A percentile compares a stretch with the other conserved stretches of the same genome.
Conservation (phyloP, 2,113 vertebrate species). For the Hippocampus mohnikei region DNA sequence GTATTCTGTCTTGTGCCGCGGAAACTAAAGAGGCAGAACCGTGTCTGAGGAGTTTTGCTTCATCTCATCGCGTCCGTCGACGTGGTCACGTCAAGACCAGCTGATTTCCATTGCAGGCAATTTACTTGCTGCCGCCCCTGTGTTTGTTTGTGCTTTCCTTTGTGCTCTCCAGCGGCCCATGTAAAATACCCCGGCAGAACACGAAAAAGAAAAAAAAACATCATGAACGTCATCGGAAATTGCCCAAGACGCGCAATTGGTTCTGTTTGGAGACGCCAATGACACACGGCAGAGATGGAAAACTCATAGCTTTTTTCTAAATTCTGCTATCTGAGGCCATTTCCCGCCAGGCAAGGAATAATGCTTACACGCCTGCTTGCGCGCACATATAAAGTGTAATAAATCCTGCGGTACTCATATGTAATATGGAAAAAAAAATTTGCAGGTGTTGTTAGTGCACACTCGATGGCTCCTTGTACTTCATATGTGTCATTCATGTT, state of each 20-base stretch:
- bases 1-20: constrained; percentile 41
- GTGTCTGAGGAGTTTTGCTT: constrained; percentile 47
- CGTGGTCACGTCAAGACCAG: constrained; percentile 60
- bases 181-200: constrained; percentile 39
- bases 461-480: background rate
- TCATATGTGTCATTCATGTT: background rate
- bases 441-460: background rate
- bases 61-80: constrained; percentile 47
- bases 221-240: constrained; percentile 54
- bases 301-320: constrained; percentile 16
- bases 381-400: background rate
- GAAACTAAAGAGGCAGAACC: constrained; percentile 49
- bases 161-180: constrained; percentile 39
- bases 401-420: background rate
- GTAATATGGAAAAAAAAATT: background rate
- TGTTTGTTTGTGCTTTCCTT: constrained; percentile 21
- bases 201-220: constrained; percentile 27
- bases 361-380: background rate
- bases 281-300: constrained; percentile 28
- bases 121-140: constrained; percentile 48
- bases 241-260: constrained; percentile 28
- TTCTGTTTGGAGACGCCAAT: constrained; percentile 25
- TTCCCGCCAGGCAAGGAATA: constrained; percentile 16
- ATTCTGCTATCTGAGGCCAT: constrained; percentile 45
- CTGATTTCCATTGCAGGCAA: constrained; percentile 63